phyloP scores from a whole-genome alignment of 2,888 invertebrate species.

The Machimus atricapillus region DNA sequence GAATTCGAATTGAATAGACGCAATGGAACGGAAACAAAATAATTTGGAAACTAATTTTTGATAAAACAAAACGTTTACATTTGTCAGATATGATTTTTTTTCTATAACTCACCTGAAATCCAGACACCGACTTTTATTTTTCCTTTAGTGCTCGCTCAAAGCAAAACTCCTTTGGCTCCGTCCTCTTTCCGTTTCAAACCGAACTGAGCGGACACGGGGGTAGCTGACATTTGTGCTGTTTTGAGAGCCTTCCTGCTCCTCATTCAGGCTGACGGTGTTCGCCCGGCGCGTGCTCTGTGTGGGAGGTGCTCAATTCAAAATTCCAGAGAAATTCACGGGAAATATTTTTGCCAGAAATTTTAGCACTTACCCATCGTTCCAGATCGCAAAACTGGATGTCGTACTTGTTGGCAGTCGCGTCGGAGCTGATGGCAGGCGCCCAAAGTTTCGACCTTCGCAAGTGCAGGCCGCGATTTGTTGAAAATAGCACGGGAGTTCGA shows the following conservation, averaged over 20 bases:
- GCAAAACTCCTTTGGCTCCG: background rate
- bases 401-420: constrained; percentile 23
- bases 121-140: background rate
- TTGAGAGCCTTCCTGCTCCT: constrained; percentile 2
- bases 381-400: constrained; percentile 46
- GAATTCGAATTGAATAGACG: background rate
- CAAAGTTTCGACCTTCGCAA: constrained; percentile 30
- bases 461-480: constrained; percentile 42
- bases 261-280: constrained; percentile 36
- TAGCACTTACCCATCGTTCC: constrained; percentile 43
- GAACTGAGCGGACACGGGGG: constrained; percentile 38
- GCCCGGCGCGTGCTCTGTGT: constrained; percentile 42
- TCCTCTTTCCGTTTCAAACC: constrained; percentile 39
- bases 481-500: constrained; percentile 45
- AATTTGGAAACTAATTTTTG: background rate
- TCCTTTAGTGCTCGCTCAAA: background rate
- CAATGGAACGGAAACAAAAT: background rate
- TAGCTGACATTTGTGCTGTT: background rate
- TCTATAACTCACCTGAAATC: background rate
- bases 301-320: background rate
- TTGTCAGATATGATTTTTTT: background rate
- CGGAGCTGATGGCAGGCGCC: background rate
- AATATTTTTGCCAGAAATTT: background rate
- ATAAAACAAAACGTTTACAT: background rate
- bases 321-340: background rate